Evolutionary conservation across 2,113 vertebrate genomes (phyloP), one percentile per base, ranked within the genome.

Genomic region (Poicephalus gulielmi): DNA sequence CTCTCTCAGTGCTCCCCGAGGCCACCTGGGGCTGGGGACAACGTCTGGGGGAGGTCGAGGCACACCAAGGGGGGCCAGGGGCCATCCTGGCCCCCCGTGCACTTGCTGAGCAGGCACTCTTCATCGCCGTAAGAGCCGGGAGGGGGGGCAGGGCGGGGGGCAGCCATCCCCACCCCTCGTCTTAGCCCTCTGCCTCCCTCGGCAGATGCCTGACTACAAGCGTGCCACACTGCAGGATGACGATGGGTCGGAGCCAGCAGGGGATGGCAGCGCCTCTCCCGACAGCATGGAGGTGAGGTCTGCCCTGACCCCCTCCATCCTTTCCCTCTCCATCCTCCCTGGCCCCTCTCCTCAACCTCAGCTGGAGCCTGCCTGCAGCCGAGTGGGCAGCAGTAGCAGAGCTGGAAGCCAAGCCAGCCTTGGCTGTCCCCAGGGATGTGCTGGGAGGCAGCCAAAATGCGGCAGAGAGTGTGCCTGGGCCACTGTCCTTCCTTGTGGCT

Each of bases 121-220:
- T 24, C 30, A 41, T 31, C 3, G 2, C 85, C 1, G 1, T 69
- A 79, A 76, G 70, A 85, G 44, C n/a, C 8, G 3, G 47, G 44
- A 62, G 39, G 50, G 46, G 74, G 20, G 28, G 77, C 6, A 4
- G 80, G 33, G 44, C 1, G 1, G 25, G 63, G 70, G 73, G 18
- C 74, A 52, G 62, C 68, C 12, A 3, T 25, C 41, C 73, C 83
- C 57, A 52, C 3, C 24, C 37, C 68, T 47, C 6, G 1, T 17
- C 57, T 70, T 53, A 96, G 47, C 63, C 68, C 0, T 0, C 91
- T 96, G 69, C 68, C 59, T 87, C 77, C 96, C 52, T 95, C 20
- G 37, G 76, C 98, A 99, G 99, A 99, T 99, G 99, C 98, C 99
- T 22, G 99, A 98, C 96, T 99, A 99, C 95, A 99, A 99, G 91